A percentile compares a stretch with the other conserved stretches of the same genome.
Conservation (phyloP, 2,888 invertebrate species). For the Candidula unifasciata region DNA sequence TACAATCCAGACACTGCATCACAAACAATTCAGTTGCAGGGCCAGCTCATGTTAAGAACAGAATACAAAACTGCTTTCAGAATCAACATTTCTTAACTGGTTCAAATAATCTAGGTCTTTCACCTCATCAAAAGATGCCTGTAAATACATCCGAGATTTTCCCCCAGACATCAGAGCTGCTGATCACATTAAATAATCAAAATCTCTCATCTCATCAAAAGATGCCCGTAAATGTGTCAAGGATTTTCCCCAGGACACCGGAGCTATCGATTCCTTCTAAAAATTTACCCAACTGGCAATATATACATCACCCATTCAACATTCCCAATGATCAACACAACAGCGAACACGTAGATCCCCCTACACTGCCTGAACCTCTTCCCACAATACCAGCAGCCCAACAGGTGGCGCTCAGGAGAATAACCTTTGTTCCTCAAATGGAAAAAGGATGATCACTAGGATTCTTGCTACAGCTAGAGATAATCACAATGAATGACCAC, state of each 20-base stretch:
- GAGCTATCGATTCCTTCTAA: not conserved
- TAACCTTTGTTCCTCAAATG: not conserved
- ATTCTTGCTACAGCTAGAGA: not conserved
- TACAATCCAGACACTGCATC: no score
- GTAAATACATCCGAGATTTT: not conserved
- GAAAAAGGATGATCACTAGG: not conserved
- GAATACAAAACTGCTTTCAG: not conserved
- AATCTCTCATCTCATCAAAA: not conserved
- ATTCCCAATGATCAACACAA: not conserved
- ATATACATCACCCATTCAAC: not conserved
- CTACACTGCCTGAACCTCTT: not conserved
- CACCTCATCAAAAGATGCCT: not conserved
- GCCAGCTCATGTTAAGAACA: not conserved
- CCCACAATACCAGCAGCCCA: not conserved
- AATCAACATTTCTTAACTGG: not conserved
- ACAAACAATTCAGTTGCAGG: not conserved
- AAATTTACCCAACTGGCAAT: not conserved
- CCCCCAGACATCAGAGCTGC: not conserved
- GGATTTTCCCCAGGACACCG: not conserved
- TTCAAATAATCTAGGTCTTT: not conserved
- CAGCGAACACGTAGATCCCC: not conserved
- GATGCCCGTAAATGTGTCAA: not conserved
- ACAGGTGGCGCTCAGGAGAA: no score
- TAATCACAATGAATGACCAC: no score
- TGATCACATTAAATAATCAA: not conserved